Evolutionary conservation across 2,797 vertebrate species (phyloP).

Genomic region (Allobates femoralis): DNA sequence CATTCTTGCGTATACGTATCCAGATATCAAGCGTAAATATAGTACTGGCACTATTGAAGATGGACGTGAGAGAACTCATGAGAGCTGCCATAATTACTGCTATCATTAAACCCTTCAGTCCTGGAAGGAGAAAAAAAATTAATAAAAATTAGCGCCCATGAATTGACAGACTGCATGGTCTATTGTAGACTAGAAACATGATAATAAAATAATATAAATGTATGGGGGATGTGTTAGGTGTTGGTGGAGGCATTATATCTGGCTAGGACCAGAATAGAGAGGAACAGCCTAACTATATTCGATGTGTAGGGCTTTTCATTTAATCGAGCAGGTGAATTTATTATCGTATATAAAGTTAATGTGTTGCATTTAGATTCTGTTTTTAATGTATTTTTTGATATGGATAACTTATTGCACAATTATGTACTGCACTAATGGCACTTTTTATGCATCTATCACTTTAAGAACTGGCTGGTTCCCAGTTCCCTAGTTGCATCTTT

Average conservation of each 20-base stretch:
- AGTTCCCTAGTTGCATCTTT: too few species aligned
- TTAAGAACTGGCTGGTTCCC: too few species aligned
- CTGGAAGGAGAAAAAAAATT: slow-evolving; percentile 69
- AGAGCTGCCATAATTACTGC: slow-evolving; percentile 93
- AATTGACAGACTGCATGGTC: not conserved
- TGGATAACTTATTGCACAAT: too few species aligned
- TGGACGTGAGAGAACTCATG: slow-evolving; percentile 96
- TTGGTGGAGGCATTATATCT: not conserved
- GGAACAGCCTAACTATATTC: too few species aligned
- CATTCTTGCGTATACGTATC: slow-evolving; percentile 77
- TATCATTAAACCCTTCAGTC: slow-evolving; percentile 93
- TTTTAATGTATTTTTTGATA: too few species aligned
- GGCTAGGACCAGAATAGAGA: too few species aligned
- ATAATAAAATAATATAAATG: not conserved
- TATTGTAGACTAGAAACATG: not conserved
- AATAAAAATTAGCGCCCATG: not conserved
- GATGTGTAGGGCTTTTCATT: too few species aligned
- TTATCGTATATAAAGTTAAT: too few species aligned
- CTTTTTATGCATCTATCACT: too few species aligned
- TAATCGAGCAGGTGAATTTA: too few species aligned
- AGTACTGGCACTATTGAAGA: slow-evolving; percentile 96
- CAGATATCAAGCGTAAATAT: slow-evolving; percentile 93
- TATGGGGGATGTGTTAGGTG: not conserved
- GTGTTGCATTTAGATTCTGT: too few species aligned
- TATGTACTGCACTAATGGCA: too few species aligned